Evolutionary conservation across 2,113 vertebrate species (phyloP).

Genomic region (Mus pahari): DNA sequence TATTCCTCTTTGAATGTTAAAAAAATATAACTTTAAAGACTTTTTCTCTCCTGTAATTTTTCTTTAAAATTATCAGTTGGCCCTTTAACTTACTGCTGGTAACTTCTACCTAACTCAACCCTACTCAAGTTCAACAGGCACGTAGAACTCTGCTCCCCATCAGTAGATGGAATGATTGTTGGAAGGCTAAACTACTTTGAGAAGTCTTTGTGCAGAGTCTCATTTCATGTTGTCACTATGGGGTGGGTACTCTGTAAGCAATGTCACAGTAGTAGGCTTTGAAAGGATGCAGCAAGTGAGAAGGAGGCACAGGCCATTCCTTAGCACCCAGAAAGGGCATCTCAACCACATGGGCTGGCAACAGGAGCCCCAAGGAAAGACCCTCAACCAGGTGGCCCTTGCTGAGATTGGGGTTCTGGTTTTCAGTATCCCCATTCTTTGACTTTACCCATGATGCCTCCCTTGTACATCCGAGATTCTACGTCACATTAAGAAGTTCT

Average conservation of each 20-base stretch:
- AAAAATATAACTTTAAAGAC: not conserved
- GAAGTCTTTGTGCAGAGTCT: not conserved
- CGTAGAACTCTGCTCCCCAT: not conserved
- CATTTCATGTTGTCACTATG: fast-evolving
- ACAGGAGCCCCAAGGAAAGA: not conserved
- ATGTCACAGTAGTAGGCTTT: fast-evolving
- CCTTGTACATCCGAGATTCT: fast-evolving
- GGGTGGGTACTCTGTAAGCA: not conserved
- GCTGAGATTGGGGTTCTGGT: not conserved
- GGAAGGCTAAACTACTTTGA: fast-evolving
- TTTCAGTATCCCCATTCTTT: not conserved
- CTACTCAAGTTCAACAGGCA: not conserved
- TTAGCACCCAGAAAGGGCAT: not conserved
- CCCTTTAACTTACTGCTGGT: not conserved
- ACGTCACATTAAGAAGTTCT: not conserved
- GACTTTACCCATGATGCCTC: not conserved
- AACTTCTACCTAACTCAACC: not conserved
- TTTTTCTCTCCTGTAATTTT: not conserved
- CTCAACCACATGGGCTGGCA: fast-evolving
- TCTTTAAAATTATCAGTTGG: not conserved
- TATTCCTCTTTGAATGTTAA: not conserved
- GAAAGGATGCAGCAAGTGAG: not conserved
- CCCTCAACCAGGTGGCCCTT: too few species aligned
- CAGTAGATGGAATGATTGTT: not conserved
- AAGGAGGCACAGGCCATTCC: fast-evolving